phyloP scores from a whole-genome alignment of 2,888 invertebrate genomes.

The Nycteola revayana region DNA sequence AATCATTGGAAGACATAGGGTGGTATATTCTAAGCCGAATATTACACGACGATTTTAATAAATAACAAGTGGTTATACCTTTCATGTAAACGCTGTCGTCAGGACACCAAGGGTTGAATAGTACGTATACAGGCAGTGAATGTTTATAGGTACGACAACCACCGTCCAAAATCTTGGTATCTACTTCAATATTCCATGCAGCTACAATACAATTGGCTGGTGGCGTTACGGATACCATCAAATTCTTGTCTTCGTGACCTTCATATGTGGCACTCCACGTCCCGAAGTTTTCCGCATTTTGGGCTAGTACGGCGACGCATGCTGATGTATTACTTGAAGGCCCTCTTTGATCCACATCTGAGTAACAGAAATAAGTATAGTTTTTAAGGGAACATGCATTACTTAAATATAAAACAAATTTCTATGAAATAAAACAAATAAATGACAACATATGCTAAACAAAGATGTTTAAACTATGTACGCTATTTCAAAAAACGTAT shows the following conservation, averaged over 20 bases:
- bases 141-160: slow-evolving; percentile 89
- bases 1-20: too few species aligned
- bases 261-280: slow-evolving; percentile 90
- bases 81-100: slow-evolving; percentile 85
- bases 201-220: slow-evolving; percentile 88
- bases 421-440: too few species aligned
- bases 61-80: too few species aligned
- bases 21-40: too few species aligned
- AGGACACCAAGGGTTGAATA: slow-evolving; percentile 95
- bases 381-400: too few species aligned
- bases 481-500: too few species aligned
- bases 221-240: slow-evolving; percentile 86
- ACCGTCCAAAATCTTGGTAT: slow-evolving; percentile 86
- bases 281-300: slow-evolving; percentile 82
- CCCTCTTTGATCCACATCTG: slow-evolving; percentile 88
- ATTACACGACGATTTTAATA: too few species aligned
- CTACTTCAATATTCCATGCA: slow-evolving; percentile 92
- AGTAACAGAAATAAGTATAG: too few species aligned
- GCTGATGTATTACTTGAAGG: slow-evolving; percentile 91
- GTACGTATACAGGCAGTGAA: slow-evolving; percentile 88
- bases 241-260: slow-evolving; percentile 82
- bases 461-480: too few species aligned
- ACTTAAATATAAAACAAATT: too few species aligned
- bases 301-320: slow-evolving; percentile 86
- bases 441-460: too few species aligned